Evolutionary conservation across 2,888 invertebrate species (phyloP).

Genomic region (Lobophora halterata): DNA sequence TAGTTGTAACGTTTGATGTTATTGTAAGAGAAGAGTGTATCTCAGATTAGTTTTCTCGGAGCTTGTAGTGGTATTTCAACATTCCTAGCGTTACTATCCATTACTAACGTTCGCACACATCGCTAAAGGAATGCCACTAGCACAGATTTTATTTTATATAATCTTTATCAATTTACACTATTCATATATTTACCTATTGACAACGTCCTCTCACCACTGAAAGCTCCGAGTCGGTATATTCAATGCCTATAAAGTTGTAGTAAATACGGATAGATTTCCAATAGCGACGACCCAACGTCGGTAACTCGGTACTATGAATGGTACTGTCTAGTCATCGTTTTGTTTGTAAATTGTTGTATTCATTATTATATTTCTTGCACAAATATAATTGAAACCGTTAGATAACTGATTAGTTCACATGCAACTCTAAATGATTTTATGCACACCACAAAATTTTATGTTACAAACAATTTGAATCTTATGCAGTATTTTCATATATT

Average conservation of each 20-base stretch:
- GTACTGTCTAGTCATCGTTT: conserved; percentile 79
- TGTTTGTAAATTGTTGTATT: conserved; percentile 67
- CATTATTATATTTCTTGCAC: conserved; percentile 65
- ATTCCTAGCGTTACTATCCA: conserved; percentile 14
- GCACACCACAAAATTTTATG: conserved; percentile 7
- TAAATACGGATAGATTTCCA: conserved; percentile 49
- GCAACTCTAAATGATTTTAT: conserved; percentile 31
- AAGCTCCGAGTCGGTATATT: conserved; percentile 47
- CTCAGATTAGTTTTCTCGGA: conserved; percentile 44
- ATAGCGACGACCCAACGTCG: conserved; percentile 52
- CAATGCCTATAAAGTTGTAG: conserved; percentile 56
- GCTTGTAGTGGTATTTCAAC: conserved; percentile 50
- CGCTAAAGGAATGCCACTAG: conserved; percentile 13
- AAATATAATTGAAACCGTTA: conserved; percentile 45
- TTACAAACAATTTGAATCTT: background rate
- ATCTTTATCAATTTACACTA: conserved; percentile 21
- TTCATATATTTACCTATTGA: conserved; percentile 12
- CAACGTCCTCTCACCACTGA: conserved; percentile 39
- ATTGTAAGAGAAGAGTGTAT: conserved; percentile 48
- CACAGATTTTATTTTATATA: conserved; percentile 22
- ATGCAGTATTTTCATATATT: conserved; percentile 2
- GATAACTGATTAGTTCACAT: conserved; percentile 46
- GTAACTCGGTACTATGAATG: conserved; percentile 60
- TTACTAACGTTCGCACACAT: conserved; percentile 3
- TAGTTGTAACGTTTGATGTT: conserved; percentile 60